Conservation (phyloP, 2,888 invertebrate genomes). For the Drosophila tanythrix region DNA sequence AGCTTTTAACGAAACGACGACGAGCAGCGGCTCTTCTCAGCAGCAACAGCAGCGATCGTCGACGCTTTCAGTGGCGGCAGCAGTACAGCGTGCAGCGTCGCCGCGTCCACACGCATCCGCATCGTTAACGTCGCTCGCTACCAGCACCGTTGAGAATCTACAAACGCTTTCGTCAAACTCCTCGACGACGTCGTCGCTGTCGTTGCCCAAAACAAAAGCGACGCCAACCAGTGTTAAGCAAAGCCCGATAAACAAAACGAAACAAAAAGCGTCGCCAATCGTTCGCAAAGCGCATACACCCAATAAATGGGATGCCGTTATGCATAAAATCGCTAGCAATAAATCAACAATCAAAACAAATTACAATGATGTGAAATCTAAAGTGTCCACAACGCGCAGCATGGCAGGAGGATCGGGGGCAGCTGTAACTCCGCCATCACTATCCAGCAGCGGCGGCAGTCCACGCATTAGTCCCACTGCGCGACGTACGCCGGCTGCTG, state of each 20-base stretch:
- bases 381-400: conserved; percentile 87
- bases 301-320: conserved; percentile 92
- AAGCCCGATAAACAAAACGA: conserved; percentile 9
- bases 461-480: conserved; percentile 61
- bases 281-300: conserved; percentile 78
- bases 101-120: conserved; percentile 82
- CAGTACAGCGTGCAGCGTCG: conserved; percentile 77
- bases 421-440: not conserved
- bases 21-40: conserved; percentile 26
- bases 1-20: conserved; percentile 68
- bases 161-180: conserved; percentile 48
- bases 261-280: conserved; percentile 17
- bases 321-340: conserved; percentile 91
- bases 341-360: conserved; percentile 87
- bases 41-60: conserved; percentile 48
- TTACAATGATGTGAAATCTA: conserved; percentile 94
- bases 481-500: conserved; percentile 67
- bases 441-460: conserved; percentile 39
- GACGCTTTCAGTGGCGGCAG: conserved; percentile 59
- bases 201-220: conserved; percentile 47
- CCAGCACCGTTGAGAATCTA: conserved; percentile 61
- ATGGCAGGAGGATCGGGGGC: conserved; percentile 34
- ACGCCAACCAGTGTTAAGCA: conserved; percentile 41
- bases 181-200: conserved; percentile 44
- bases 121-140: conserved; percentile 71